Evolutionary conservation across 2,888 invertebrate species (phyloP).

Genomic region (Trichopoda pennipes): DNA sequence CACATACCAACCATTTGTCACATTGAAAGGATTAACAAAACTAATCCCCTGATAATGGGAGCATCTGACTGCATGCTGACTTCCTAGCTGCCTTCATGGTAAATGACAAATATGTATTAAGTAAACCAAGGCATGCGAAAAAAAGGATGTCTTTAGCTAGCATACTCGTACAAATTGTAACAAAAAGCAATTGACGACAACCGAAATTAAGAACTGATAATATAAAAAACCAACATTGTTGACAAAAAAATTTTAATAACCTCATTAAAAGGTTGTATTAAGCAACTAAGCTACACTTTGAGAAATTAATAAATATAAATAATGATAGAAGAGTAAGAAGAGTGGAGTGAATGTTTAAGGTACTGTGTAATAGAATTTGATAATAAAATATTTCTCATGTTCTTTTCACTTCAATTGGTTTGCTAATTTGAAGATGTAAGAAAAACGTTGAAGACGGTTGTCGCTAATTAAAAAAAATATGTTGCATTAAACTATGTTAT

Average conservation of each 20-base stretch:
- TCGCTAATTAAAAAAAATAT: too few relatives aligned
- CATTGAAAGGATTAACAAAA: conserved; percentile 68
- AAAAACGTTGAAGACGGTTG: too few relatives aligned
- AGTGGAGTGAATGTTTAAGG: too few relatives aligned
- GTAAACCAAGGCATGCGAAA: conserved; percentile 34
- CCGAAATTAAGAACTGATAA: conserved; percentile 48
- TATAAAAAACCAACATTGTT: conserved; percentile 52
- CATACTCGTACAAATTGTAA: conserved; percentile 45
- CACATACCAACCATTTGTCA: conserved; percentile 63
- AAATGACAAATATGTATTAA: conserved; percentile 45
- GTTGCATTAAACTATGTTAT: too few relatives aligned
- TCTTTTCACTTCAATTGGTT: too few relatives aligned
- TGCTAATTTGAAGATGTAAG: too few relatives aligned
- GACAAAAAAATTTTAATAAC: conserved; percentile 63
- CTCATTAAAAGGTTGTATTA: conserved; percentile 62
- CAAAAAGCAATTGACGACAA: conserved; percentile 64
- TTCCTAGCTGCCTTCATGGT: conserved; percentile 63
- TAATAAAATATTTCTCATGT: too few relatives aligned
- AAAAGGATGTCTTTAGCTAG: conserved; percentile 48
- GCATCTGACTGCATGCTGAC: conserved; percentile 69
- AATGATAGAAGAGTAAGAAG: too few relatives aligned
- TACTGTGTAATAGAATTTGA: too few relatives aligned
- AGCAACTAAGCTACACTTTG: conserved; percentile 39
- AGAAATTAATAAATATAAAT: conserved; percentile 6
- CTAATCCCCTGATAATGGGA: conserved; percentile 68